phyloP scores from a whole-genome alignment of 2,113 vertebrate genomes.

The Thinocorus orbignyianus region DNA sequence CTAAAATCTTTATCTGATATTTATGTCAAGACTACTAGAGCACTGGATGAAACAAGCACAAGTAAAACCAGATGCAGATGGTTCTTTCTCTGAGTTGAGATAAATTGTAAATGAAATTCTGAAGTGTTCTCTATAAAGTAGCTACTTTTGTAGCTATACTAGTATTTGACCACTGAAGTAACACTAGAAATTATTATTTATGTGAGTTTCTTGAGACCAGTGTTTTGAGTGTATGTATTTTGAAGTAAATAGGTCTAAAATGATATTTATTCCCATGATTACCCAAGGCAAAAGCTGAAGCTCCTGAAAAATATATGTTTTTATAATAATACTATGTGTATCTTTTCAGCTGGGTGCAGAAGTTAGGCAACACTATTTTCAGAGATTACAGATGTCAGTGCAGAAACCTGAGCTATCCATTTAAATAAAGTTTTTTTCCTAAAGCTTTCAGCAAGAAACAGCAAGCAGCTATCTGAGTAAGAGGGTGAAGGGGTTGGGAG shows the following conservation, averaged over 20 bases:
- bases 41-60: not conserved
- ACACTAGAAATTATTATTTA: not conserved
- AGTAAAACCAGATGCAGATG: not conserved
- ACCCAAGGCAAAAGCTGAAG: not conserved
- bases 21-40: not conserved
- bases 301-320: not conserved
- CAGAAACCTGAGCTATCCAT: not conserved
- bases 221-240: not conserved
- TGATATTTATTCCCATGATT: not conserved
- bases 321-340: not conserved
- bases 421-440: not conserved
- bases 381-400: not conserved
- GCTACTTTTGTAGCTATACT: not conserved
- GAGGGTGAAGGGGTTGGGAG: accelerated
- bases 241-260: not conserved
- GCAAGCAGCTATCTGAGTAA: not conserved
- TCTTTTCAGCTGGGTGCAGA: not conserved
- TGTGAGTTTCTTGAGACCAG: accelerated
- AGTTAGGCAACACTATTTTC: not conserved
- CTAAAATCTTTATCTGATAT: not conserved
- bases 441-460: not conserved
- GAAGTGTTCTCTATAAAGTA: not conserved
- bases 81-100: not conserved
- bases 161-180: not conserved
- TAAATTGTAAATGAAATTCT: not conserved